Evolutionary conservation across 1,140 invertebrate species (phyloP).

Genomic region (Sipha flava): DNA sequence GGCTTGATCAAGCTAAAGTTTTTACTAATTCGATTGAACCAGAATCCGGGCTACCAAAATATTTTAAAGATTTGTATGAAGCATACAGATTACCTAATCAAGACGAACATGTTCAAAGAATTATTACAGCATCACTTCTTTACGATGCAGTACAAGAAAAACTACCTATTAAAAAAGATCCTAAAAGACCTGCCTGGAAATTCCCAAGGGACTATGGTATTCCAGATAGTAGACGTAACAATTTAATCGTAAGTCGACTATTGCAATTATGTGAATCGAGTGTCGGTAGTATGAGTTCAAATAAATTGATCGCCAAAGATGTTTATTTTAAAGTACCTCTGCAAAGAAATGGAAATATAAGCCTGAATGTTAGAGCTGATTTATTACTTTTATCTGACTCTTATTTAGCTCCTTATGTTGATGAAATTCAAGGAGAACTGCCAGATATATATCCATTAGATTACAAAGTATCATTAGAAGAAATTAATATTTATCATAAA

Average conservation of each 20-base stretch:
- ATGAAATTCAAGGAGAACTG: slow-evolving; percentile 46
- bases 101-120: slow-evolving; percentile 41
- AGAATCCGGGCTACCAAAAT: slow-evolving; percentile 52
- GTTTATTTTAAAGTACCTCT: slow-evolving; percentile 34
- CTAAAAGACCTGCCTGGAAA: slow-evolving; percentile 57
- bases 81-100: slow-evolving; percentile 2
- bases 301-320: slow-evolving; percentile 28
- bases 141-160: slow-evolving; percentile 70
- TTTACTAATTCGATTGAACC: slow-evolving; percentile 65
- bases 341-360: slow-evolving; percentile 22
- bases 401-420: slow-evolving; percentile 51
- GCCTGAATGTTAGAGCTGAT: slow-evolving; percentile 56
- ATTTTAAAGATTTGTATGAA: slow-evolving; percentile 44
- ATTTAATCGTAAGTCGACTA: slow-evolving; percentile 58
- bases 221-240: slow-evolving; percentile 56
- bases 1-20: slow-evolving; percentile 55
- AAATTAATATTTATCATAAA: slow-evolving; percentile 45
- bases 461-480: slow-evolving; percentile 56
- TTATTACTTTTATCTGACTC: slow-evolving; percentile 55
- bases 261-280: slow-evolving; percentile 60
- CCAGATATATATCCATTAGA: slow-evolving; percentile 64
- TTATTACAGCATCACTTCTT: slow-evolving; percentile 59
- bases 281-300: slow-evolving; percentile 47
- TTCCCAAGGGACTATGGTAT: slow-evolving; percentile 66
- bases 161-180: slow-evolving; percentile 62